phyloP scores from a whole-genome alignment of 2,113 vertebrate species.

The Lichenostomus cassidix region DNA sequence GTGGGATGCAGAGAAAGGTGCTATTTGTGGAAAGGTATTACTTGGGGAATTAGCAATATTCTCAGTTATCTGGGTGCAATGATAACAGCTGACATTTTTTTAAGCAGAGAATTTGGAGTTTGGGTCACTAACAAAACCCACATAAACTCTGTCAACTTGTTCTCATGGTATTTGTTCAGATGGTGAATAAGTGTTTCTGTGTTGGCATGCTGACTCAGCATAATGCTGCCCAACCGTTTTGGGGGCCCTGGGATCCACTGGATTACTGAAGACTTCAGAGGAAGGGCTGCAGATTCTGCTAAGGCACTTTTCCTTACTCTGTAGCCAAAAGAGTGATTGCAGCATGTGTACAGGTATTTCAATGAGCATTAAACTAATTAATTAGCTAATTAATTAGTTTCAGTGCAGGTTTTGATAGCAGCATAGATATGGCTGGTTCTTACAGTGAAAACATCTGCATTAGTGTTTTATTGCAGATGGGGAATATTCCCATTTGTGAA shows the following conservation, averaged over 20 bases:
- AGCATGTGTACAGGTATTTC: slow-evolving; percentile 3
- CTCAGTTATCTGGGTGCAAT: not conserved
- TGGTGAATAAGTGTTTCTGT: not conserved
- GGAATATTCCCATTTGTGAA: not conserved
- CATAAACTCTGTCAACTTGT: not conserved
- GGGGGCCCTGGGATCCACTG: not conserved
- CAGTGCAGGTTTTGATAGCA: not conserved
- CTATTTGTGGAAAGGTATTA: not conserved
- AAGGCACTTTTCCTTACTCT: not conserved
- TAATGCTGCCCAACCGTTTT: not conserved
- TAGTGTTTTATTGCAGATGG: not conserved
- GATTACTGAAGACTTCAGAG: not conserved
- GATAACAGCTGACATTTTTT: not conserved
- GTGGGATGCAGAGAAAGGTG: not conserved
- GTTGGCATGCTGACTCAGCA: slow-evolving; percentile 23
- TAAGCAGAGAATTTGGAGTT: not conserved
- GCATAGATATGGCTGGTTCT: not conserved
- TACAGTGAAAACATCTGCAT: not conserved
- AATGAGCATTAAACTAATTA: not conserved
- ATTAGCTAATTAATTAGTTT: slow-evolving; percentile 29
- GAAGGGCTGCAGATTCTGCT: not conserved
- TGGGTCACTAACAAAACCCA: not conserved
- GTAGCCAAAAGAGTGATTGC: not conserved
- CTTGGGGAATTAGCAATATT: not conserved
- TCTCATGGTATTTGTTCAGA: not conserved